A percentile compares a stretch with the other conserved stretches of the same genome.
phyloP scores from a whole-genome alignment of 2,888 invertebrate genomes.

The Patella pellucida region DNA sequence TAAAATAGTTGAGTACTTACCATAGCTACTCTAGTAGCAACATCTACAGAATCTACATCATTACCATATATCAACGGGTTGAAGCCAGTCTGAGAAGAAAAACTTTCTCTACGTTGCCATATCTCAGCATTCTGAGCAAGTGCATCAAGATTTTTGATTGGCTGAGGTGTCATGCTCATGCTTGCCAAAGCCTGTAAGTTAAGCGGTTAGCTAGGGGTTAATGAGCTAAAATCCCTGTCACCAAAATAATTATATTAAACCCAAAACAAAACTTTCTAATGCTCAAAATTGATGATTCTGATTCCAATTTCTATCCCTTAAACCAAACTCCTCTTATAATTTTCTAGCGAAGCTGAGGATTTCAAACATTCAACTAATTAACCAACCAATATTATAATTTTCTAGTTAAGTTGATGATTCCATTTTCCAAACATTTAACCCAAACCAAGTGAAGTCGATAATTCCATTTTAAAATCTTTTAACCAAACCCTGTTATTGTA shows the following conservation, averaged over 20 bases:
- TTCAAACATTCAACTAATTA: too few species aligned
- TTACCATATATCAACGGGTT: conserved; percentile 85
- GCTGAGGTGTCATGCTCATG: conserved; percentile 78
- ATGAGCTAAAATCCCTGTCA: neutral
- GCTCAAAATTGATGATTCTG: too few species aligned
- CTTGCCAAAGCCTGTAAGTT: conserved; percentile 81
- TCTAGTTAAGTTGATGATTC: too few species aligned
- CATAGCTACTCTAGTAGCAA: conserved; percentile 98
- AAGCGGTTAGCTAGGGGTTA: conserved; percentile 19
- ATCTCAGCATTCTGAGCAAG: conserved; percentile 67
- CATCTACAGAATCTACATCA: conserved; percentile 96
- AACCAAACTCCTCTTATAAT: too few species aligned
- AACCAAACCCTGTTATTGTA: too few species aligned
- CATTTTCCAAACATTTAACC: too few species aligned
- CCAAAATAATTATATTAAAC: conserved; percentile 2
- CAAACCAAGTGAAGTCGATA: too few species aligned
- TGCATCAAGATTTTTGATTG: conserved; percentile 73
- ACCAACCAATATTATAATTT: too few species aligned
- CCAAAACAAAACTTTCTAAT: neutral
- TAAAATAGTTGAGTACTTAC: conserved; percentile 73
- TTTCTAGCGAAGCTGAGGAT: too few species aligned
- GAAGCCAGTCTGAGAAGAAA: conserved; percentile 70
- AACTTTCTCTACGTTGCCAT: conserved; percentile 65
- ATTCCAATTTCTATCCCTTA: too few species aligned
- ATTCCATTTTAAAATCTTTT: too few species aligned